Evolutionary conservation across 1,140 invertebrate genomes (phyloP).

Genomic region (Nymphalis io): DNA sequence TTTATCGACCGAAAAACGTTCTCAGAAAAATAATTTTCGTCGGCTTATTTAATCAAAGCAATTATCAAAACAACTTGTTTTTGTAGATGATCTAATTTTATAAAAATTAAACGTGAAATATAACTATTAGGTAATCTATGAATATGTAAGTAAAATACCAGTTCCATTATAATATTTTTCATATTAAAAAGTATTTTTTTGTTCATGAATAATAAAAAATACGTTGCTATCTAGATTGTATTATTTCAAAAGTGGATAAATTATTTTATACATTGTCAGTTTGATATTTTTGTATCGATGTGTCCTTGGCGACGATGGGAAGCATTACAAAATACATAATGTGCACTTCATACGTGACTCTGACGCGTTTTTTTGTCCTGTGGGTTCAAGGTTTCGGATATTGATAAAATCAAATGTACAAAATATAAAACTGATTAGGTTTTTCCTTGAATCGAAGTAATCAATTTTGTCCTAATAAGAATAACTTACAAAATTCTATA

Average conservation of each 20-base stretch:
- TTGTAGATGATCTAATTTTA: no score
- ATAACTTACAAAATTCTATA: no score
- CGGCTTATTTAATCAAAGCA: background rate
- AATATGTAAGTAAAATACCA: background rate
- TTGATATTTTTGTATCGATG: background rate
- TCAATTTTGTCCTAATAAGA: no score
- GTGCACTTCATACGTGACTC: constrained; percentile 24
- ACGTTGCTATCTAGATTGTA: no score
- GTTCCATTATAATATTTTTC: background rate
- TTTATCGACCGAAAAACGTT: constrained; percentile 3
- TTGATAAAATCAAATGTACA: background rate
- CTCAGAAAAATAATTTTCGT: constrained; percentile 18
- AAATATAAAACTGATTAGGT: background rate
- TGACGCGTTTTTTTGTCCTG: constrained; percentile 35
- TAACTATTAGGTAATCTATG: background rate
- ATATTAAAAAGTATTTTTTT: background rate
- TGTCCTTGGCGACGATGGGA: constrained; percentile 25
- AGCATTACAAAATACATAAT: constrained; percentile 30
- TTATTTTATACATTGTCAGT: no score
- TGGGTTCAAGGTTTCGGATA: constrained; percentile 38
- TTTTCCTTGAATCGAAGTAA: no score
- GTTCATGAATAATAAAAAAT: no score
- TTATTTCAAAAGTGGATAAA: no score
- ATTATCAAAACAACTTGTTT: background rate
- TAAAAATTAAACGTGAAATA: no score